A percentile compares a stretch with the other conserved stretches of the same genome.
Conservation (phyloP, 2,888 invertebrate species). For the Drosophila falleni region DNA sequence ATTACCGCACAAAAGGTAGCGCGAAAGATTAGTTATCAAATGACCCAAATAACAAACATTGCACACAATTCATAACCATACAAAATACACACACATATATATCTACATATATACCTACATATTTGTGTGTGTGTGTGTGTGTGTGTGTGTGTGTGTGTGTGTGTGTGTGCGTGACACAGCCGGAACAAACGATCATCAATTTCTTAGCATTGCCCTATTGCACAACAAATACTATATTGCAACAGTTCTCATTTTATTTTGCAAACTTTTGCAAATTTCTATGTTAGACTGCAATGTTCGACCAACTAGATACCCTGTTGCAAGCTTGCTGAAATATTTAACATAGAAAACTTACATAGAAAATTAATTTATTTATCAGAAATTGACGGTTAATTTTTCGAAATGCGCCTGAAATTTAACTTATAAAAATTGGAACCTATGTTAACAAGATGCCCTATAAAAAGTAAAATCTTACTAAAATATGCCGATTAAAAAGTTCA, state of each 20-base stretch:
- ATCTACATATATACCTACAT: neutral
- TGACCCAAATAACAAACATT: constrained; percentile 43
- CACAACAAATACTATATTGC: constrained; percentile 23
- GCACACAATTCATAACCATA: constrained; percentile 17
- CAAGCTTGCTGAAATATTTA: neutral
- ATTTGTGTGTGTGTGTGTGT: neutral
- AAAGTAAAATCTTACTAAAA: no score
- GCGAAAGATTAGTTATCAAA: constrained; percentile 53
- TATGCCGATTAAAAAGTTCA: no score
- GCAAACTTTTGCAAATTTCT: constrained; percentile 12
- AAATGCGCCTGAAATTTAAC: no score
- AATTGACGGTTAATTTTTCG: no score
- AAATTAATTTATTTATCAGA: no score
- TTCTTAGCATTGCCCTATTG: constrained; percentile 27
- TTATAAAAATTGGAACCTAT: no score
- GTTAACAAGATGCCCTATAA: no score
- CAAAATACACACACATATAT: neutral
- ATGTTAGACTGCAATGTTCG: neutral
- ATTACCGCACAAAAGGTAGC: constrained; percentile 54
- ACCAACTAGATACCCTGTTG: constrained; percentile 3
- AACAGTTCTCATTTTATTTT: constrained; percentile 13
- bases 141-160: constrained; percentile 4
- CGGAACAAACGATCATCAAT: constrained; percentile 24
- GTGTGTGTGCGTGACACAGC: constrained; percentile 8
- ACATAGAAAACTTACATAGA: neutral